Conservation (phyloP, 2,113 vertebrate genomes). For the Micronycteris hirsuta region DNA sequence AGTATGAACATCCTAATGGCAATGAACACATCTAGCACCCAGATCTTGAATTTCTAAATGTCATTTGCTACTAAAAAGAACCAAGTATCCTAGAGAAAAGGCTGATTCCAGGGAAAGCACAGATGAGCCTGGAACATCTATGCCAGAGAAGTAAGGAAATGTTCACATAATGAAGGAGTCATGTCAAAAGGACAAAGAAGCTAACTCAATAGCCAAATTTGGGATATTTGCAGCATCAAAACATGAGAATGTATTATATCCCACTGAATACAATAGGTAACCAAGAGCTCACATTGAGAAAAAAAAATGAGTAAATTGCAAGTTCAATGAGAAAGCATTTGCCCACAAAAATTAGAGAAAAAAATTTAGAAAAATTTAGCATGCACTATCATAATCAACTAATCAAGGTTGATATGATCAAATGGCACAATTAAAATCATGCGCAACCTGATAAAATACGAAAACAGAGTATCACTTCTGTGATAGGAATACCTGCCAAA, state of each 20-base stretch:
- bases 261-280: background rate
- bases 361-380: background rate
- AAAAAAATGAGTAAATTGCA: background rate
- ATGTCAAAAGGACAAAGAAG: background rate
- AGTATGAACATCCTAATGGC: background rate
- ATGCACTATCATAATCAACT: background rate
- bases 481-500: background rate
- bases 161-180: background rate
- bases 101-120: background rate
- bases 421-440: background rate
- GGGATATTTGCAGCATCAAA: background rate
- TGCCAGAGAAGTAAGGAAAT: background rate
- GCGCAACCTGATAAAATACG: background rate
- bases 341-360: slow-evolving; percentile 2
- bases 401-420: background rate
- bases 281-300: background rate
- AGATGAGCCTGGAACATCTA: background rate
- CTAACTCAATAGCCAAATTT: background rate
- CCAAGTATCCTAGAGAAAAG: background rate
- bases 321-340: background rate
- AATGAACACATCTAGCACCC: background rate
- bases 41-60: background rate
- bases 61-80: background rate
- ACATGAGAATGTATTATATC: background rate
- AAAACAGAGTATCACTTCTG: background rate